Conservation (phyloP, 2,113 vertebrate species). For the Python bivittatus region DNA sequence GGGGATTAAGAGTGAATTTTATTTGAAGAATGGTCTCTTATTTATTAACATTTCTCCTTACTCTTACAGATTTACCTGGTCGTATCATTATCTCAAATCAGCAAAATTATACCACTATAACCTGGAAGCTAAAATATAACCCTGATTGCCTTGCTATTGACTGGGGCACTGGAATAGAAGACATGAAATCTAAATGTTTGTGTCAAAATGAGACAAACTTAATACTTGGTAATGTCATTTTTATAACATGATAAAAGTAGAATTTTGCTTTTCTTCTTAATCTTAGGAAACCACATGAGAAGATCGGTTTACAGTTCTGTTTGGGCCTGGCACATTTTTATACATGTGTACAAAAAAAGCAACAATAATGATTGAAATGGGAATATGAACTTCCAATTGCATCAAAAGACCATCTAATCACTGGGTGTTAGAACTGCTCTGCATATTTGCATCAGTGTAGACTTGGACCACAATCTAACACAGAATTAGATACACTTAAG, state of each 20-base stretch:
- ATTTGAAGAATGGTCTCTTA: background rate
- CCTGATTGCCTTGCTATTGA: constrained; percentile 64
- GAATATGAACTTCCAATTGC: background rate
- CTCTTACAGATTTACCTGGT: constrained; percentile 56
- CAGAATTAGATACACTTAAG: background rate
- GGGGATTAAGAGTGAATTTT: background rate
- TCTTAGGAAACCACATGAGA: background rate
- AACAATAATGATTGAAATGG: background rate
- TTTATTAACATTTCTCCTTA: background rate
- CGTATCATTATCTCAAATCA: constrained; percentile 47
- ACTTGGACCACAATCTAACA: background rate
- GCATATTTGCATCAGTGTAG: background rate
- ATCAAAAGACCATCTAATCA: background rate
- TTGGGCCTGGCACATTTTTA: background rate
- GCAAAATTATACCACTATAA: constrained; percentile 33
- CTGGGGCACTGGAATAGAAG: constrained; percentile 58
- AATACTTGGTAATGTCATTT: constrained; percentile 49
- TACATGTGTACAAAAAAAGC: background rate
- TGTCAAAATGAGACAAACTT: background rate
- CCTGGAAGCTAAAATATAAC: constrained; percentile 59
- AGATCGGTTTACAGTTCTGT: background rate
- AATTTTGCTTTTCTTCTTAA: background rate
- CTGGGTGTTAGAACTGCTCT: background rate
- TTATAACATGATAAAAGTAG: background rate
- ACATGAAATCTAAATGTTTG: constrained; percentile 57